These are phyloP conservation scores for Drosophila limbata DNA, from an alignment of 2,888 invertebrate species.

Conservation along the genomic window DNA sequence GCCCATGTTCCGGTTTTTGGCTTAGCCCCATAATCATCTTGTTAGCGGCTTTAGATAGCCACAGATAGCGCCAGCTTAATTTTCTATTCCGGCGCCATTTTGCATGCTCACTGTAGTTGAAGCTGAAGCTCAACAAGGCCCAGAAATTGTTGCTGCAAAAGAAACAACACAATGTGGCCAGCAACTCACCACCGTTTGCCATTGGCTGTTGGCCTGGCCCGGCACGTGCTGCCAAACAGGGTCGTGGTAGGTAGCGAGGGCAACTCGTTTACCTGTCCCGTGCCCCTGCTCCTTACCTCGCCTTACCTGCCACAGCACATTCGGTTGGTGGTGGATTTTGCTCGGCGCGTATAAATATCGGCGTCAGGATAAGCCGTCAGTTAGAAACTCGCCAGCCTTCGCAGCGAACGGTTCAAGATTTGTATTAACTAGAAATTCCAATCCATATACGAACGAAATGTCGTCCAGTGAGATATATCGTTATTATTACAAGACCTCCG, in stretches of 20 bases:
- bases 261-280: slow-evolving; percentile 71
- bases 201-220: slow-evolving; percentile 73
- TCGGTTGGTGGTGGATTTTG: slow-evolving; percentile 63
- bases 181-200: slow-evolving; percentile 74
- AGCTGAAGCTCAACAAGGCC: slow-evolving; percentile 38
- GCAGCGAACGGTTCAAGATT: slow-evolving; percentile 56
- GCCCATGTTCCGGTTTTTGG: slow-evolving; percentile 75
- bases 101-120: slow-evolving; percentile 27
- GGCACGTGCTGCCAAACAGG: slow-evolving; percentile 82
- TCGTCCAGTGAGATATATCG: slow-evolving; percentile 85
- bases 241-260: slow-evolving; percentile 20
- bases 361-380: slow-evolving; percentile 63
- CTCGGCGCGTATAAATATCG: slow-evolving; percentile 77
- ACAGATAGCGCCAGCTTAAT: slow-evolving; percentile 55
- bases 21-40: slow-evolving; percentile 73
- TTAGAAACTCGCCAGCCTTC: slow-evolving; percentile 74
- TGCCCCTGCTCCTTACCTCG: slow-evolving; percentile 32
- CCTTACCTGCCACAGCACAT: slow-evolving; percentile 46
- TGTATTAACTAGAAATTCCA: background rate
- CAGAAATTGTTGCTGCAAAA: slow-evolving; percentile 21
- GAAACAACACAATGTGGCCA: background rate
- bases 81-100: slow-evolving; percentile 72
- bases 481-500: slow-evolving; percentile 84
- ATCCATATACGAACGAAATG: slow-evolving; percentile 51
- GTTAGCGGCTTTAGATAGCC: slow-evolving; percentile 74